These are phyloP conservation scores for Ifrita kowaldi DNA, from an alignment of 2,113 vertebrate species.

Conservation along the genomic window DNA sequence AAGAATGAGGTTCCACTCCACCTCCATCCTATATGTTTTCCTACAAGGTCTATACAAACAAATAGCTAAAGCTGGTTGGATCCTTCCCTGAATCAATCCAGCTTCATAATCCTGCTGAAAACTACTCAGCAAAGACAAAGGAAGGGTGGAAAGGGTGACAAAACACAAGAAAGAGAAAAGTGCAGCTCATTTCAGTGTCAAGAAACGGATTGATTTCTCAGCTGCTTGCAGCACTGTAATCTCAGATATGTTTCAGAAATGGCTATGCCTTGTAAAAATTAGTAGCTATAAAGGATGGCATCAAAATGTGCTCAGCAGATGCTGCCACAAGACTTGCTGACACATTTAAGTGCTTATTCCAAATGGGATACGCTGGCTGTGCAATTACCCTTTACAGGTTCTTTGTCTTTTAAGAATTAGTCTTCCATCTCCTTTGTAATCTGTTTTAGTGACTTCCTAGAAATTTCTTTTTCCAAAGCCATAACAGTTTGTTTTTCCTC, in stretches of 20 bases:
- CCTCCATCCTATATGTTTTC: background rate
- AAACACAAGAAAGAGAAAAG: background rate
- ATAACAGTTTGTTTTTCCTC: background rate
- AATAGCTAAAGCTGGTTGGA: background rate
- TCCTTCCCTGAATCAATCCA: background rate
- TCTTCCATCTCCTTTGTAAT: background rate
- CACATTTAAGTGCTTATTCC: background rate
- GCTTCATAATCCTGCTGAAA: background rate
- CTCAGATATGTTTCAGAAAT: background rate
- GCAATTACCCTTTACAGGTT: background rate
- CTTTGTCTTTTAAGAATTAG: background rate
- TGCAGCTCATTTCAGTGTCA: background rate
- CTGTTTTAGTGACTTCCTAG: background rate
- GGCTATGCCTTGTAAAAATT: background rate
- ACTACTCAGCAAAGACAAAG: background rate
- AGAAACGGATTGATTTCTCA: background rate
- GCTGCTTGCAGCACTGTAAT: background rate
- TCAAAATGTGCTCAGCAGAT: conserved; percentile 5
- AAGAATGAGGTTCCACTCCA: background rate
- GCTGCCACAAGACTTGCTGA: background rate
- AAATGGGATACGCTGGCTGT: background rate
- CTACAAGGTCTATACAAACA: background rate
- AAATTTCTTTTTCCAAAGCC: background rate
- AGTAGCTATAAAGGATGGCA: background rate
- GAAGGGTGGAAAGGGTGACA: background rate